Percentiles rank a stretch among this genome's conserved stretches.
phyloP scores from a whole-genome alignment of 2,113 vertebrate genomes.

The Myrmecophaga tridactyla region DNA sequence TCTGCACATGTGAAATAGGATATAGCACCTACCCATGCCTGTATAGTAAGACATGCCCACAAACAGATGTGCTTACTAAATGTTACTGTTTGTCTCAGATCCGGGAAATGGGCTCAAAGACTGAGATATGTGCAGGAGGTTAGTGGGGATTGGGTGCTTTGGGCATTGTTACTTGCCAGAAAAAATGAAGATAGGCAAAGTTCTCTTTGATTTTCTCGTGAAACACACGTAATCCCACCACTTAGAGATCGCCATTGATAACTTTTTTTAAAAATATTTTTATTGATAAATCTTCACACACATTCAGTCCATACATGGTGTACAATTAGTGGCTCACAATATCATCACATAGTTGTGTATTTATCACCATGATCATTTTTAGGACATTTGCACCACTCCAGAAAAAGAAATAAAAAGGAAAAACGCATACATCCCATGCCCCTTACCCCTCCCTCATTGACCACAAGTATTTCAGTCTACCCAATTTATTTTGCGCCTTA shows the following conservation, averaged over 20 bases:
- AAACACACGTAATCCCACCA: neutral
- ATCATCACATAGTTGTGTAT: no score
- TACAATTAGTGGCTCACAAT: no score
- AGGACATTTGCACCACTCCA: no score
- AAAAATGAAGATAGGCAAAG: neutral
- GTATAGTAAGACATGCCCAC: neutral
- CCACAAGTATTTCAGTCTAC: no score
- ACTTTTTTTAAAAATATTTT: no score
- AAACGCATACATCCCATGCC: no score
- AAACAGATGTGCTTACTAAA: neutral
- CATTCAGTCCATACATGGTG: no score
- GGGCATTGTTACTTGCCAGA: neutral
- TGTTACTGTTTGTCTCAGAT: neutral
- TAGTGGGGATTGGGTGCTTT: neutral
- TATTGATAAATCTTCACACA: no score
- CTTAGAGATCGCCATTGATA: neutral
- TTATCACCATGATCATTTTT: no score
- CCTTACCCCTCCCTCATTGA: no score
- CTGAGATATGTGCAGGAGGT: neutral
- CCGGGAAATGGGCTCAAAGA: neutral
- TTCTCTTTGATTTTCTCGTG: constrained; percentile 4
- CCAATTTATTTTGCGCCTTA: no score
- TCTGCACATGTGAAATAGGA: neutral
- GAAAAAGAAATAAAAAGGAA: no score
- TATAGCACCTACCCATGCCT: neutral